phyloP scores from a whole-genome alignment of 1,140 invertebrate species.

The Delia radicum region DNA sequence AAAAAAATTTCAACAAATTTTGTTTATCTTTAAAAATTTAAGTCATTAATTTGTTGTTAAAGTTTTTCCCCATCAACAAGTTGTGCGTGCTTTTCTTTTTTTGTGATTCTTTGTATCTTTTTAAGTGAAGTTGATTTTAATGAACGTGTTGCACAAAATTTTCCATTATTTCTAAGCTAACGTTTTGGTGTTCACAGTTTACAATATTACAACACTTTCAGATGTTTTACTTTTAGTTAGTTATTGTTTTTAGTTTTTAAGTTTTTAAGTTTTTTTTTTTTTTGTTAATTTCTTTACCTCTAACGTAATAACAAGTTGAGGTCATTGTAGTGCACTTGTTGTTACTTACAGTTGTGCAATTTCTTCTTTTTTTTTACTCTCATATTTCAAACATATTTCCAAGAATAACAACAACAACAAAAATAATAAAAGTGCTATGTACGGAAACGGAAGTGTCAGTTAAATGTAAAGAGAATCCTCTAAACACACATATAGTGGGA shows the following conservation, averaged over 20 bases:
- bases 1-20: too few species aligned
- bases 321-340: neutral
- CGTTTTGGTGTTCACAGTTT: neutral
- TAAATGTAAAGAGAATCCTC: neutral
- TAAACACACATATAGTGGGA: neutral
- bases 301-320: neutral
- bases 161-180: neutral
- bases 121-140: neutral
- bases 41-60: neutral
- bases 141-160: neutral
- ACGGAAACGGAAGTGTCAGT: slow-evolving; percentile 16
- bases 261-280: neutral
- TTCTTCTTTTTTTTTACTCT: neutral
- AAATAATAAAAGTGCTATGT: neutral
- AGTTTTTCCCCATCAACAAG: neutral
- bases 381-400: neutral
- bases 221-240: too few species aligned
- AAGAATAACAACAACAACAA: neutral
- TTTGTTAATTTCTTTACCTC: neutral
- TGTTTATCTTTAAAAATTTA: too few species aligned
- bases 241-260: too few species aligned
- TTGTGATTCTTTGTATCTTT: neutral
- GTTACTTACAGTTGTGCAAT: neutral
- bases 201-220: neutral
- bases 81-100: neutral